Percentiles rank a stretch among this genome's conserved stretches.
phyloP scores from a whole-genome alignment of 2,113 vertebrate species.

The Cyphomyrus plagiostoma region DNA sequence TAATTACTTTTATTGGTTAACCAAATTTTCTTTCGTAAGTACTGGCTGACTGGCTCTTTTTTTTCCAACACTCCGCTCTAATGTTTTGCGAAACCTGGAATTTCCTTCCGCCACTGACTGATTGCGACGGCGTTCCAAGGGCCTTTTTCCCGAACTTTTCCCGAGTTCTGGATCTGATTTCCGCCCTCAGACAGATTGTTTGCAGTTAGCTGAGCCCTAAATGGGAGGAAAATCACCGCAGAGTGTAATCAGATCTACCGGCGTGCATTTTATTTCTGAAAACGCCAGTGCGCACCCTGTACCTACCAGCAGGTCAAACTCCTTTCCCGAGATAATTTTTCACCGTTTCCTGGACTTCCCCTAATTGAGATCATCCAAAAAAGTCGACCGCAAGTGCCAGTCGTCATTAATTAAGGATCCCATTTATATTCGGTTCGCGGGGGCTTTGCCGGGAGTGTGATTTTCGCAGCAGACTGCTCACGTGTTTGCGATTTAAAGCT shows the following conservation, averaged over 20 bases:
- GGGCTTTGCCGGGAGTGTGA: slow-evolving; percentile 69
- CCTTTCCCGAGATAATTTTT: slow-evolving; percentile 8
- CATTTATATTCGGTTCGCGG: slow-evolving; percentile 75
- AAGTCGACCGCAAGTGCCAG: slow-evolving; percentile 71
- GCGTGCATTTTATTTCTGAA: slow-evolving; percentile 48
- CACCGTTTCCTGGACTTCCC: slow-evolving; percentile 12
- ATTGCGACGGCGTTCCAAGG: slow-evolving; percentile 40
- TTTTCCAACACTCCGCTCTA: slow-evolving; percentile 17
- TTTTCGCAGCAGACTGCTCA: slow-evolving; percentile 71
- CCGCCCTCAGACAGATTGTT: slow-evolving; percentile 52
- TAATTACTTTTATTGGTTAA: background rate
- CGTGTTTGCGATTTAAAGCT: slow-evolving; percentile 87
- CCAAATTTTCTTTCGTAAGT: background rate
- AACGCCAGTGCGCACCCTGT: slow-evolving; percentile 28
- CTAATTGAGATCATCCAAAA: slow-evolving; percentile 75
- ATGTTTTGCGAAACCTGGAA: slow-evolving; percentile 43
- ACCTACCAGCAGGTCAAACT: slow-evolving; percentile 27
- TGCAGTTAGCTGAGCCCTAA: slow-evolving; percentile 45
- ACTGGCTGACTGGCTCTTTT: background rate
- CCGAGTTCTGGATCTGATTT: slow-evolving; percentile 58
- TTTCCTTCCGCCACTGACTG: slow-evolving; percentile 38
- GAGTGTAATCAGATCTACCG: slow-evolving; percentile 56
- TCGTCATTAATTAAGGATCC: slow-evolving; percentile 87
- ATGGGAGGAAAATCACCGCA: slow-evolving; percentile 42
- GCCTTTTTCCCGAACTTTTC: slow-evolving; percentile 49